Conservation (phyloP, 2,113 vertebrate genomes). For the Dromiciops gliroides region DNA sequence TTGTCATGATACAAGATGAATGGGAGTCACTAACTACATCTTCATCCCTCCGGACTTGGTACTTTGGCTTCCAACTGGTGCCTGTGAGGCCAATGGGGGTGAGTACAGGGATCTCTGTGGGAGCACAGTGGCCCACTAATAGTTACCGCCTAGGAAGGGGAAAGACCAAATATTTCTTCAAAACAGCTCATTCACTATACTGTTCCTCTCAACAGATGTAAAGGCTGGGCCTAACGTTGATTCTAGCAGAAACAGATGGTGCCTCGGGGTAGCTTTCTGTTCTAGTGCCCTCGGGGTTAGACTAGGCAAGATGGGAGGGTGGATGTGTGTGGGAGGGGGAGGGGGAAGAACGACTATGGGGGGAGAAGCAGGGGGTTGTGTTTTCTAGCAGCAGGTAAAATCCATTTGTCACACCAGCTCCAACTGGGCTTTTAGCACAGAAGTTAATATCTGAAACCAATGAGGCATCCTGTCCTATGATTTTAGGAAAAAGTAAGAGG, state of each 20-base stretch:
- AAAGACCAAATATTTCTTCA: slow-evolving; percentile 81
- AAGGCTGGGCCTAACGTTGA: slow-evolving; percentile 81
- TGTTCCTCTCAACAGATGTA: slow-evolving; percentile 87
- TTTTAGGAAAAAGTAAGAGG: slow-evolving; percentile 62
- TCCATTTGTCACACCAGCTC: slow-evolving; percentile 91
- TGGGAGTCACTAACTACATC: slow-evolving; percentile 62
- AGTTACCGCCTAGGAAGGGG: slow-evolving; percentile 74
- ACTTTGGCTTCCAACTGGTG: slow-evolving; percentile 79
- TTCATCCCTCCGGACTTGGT: slow-evolving; percentile 74
- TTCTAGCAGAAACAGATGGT: slow-evolving; percentile 87
- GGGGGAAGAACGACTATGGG: slow-evolving; percentile 45
- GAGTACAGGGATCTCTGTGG: slow-evolving; percentile 62
- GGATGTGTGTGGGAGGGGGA: slow-evolving; percentile 73
- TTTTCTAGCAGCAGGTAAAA: slow-evolving; percentile 90
- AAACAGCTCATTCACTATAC: slow-evolving; percentile 85
- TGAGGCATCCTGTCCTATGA: slow-evolving; percentile 83
- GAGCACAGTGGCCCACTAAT: slow-evolving; percentile 71
- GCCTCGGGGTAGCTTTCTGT: slow-evolving; percentile 74
- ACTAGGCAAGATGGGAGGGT: slow-evolving; percentile 63
- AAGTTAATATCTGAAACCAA: slow-evolving; percentile 88
- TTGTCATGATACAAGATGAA: slow-evolving; percentile 80
- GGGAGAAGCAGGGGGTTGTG: slow-evolving; percentile 78
- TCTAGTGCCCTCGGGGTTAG: slow-evolving; percentile 77
- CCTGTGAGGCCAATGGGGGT: slow-evolving; percentile 75
- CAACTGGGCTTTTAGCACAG: slow-evolving; percentile 84